Conservation (phyloP, 2,797 vertebrate species). For the Lepidocolaptes lacrymiger region DNA sequence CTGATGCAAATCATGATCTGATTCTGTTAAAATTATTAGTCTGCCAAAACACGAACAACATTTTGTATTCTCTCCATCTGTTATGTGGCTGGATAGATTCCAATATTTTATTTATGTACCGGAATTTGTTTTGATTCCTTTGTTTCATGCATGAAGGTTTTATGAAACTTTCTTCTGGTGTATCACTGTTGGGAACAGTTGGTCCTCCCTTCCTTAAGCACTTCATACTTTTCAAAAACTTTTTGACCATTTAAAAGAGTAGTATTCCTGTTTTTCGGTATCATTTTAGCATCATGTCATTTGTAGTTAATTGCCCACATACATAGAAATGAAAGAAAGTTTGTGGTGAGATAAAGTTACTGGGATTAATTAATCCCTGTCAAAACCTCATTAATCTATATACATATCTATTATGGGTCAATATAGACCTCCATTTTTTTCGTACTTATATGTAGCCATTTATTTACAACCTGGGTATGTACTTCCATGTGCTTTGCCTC, state of each 20-base stretch:
- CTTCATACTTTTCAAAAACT: background rate
- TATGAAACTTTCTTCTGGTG: background rate
- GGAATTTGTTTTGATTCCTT: constrained; percentile 39
- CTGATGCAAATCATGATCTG: constrained; percentile 33
- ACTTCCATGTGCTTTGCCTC: background rate
- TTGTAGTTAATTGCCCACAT: background rate
- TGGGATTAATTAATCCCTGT: background rate
- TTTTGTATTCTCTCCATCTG: constrained; percentile 56
- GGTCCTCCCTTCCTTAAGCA: background rate
- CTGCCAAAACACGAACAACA: constrained; percentile 10
- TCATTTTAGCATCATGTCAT: background rate
- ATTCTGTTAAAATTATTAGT: constrained; percentile 26
- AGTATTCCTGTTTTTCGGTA: background rate
- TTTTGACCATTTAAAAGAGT: background rate
- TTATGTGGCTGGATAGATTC: constrained; percentile 26
- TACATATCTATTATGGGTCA: background rate
- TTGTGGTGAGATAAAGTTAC: background rate
- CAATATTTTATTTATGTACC: constrained; percentile 50
- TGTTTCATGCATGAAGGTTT: background rate
- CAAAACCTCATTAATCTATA: background rate
- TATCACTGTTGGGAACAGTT: background rate
- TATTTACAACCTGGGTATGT: background rate
- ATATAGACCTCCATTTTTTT: background rate
- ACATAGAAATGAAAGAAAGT: background rate
- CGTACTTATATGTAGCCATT: background rate